Base-by-base conservation (phyloP, 2,888 invertebrate species). In the Carpatolechia fugitivella region DNA sequence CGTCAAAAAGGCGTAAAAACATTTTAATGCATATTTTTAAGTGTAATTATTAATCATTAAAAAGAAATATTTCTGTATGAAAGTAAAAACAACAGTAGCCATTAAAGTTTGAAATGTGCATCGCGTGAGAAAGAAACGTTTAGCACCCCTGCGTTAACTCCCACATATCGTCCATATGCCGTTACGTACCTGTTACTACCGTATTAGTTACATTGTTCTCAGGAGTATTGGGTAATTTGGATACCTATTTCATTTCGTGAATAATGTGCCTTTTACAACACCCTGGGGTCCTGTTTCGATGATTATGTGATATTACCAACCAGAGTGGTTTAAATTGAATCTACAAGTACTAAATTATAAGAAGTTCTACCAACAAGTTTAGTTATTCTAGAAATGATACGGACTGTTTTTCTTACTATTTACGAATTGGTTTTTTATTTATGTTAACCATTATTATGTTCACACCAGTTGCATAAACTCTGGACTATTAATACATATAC, bases 121-220 rank as follows among this genome's bases (percentile, higher is more conserved):
- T 77, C 61, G 78, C 77, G 76, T 79, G 77, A 63, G 66, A 66
- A 65, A 40, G 53, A 52, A 47, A 66, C 73, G 75, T 74, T 74
- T 71, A 56, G 61, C 56, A 58, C 68, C 75, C 73, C 69, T 60
- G 59, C 68, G 76, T 82, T 84, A 80, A 83, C 79, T 84, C 78
- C 71, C 76, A 76, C 78, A 69, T 80, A 80, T 78, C 77, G 72
- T 62, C 72, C 80, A 83, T 73, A 80, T 85, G 82, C 69, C 72
- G 64, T 60, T 52, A 58, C 61, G 29, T 44, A 29, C 44, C 69
- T 72, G 64, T 60, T 52, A 58, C 61, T 35, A 52, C 52, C 52
- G 64, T 65, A 62, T 64, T 66, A 64, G 64, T 68, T 69, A 64
- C 69, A 66, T 60, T 62, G 65, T 74, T 82, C 82, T 72, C 82